Evolutionary conservation across 2,888 invertebrate species (phyloP), one percentile per base, ranked within the genome.

Genomic region (Stegophylla sp.): DNA sequence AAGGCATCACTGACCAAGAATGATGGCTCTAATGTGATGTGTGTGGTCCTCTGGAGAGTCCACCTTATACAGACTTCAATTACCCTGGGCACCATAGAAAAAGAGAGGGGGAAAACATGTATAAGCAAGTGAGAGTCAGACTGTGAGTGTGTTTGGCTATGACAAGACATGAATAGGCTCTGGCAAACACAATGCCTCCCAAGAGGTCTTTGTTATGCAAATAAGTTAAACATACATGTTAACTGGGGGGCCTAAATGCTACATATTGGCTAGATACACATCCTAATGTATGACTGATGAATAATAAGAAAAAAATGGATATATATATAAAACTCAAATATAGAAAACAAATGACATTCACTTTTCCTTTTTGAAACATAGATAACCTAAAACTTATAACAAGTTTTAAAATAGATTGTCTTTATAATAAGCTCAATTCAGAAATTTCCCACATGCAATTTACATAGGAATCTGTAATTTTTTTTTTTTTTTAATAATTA

Each of bases 191-290:
- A 79, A 79, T 79, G 79, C 79, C 79, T 79, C 79, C 71, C 79
- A 79, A 79, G 79, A 71, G 71, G 69, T 79, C 79, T 79, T 79
- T 79, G 79, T 79, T 79, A 79, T 79, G 79, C 79, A 79, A 79
- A 79, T 79, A 79, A 79, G 79, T 79, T 61, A 79, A 51, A 79
- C 34, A 66, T 77, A 67, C 41, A n/a, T 51, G 71, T 71, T 61
- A 23, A 48, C 51, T 41, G 79, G 71, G 61, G 41, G 61, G 79
- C 51, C 71, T 79, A 79, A 71, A 79, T 41, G 79, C 61, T 61
- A 79, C 79, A 71, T 79, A 71, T 79, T 79, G 71, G 71, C 71
- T 41, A 51, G 61, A 69, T 77, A 59, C 23, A 56, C 26, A 48
- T 17, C 51, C 51, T 43, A 73, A 2, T 28, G 45, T n/a, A 53